Evolutionary conservation across 1,140 invertebrate species (phyloP), one percentile per base, ranked within the genome.

Genomic region (Theocolax elegans): DNA sequence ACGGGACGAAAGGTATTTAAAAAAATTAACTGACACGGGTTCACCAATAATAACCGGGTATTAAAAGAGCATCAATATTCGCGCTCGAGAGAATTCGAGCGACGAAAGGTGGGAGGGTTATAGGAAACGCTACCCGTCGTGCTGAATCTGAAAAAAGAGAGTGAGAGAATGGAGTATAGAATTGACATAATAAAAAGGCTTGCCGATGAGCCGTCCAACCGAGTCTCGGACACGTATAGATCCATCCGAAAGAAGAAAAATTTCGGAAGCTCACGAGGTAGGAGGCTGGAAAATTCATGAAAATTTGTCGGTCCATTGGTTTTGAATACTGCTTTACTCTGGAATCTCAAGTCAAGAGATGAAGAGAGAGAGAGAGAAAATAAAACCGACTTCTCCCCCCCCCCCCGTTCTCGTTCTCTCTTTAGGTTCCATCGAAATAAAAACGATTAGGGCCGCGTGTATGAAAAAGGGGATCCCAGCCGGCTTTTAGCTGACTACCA

Each of bases 251-350:
- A 21, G 62, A 40, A 48, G 48, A 65, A 40, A 65, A 65, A 53
- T 44, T 63, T 63, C 49, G 10, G 23, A 10, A 17, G 59, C 25
- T 12, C 31, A 27, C 42, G 15, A 29, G 15, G 49, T 49, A 21
- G 46, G 29, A 63, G 17, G 29, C 29, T 58, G 65, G 65, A 56
- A 67, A 59, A 67, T 46, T 46, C 49, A 25, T 21, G 23, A 67
- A n/a, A 67, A 59, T 58, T 66, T 66, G 63, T 56, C 63, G 51
- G 31, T 25, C n/a, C n/a, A 31, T 29, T 53, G 49, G 56, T 44
- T 62, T 49, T 56, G 67, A 72, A 75, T 72, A 75, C 67, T 74
- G 69, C n/a, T n/a, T n/a, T n/a, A n/a, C n/a, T n/a, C n/a, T n/a
- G n/a, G n/a, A n/a, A n/a, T n/a, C n/a, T n/a, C n/a, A n/a, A n/a